phyloP scores from a whole-genome alignment of 2,113 vertebrate genomes.

The Rhabdomys dilectus region DNA sequence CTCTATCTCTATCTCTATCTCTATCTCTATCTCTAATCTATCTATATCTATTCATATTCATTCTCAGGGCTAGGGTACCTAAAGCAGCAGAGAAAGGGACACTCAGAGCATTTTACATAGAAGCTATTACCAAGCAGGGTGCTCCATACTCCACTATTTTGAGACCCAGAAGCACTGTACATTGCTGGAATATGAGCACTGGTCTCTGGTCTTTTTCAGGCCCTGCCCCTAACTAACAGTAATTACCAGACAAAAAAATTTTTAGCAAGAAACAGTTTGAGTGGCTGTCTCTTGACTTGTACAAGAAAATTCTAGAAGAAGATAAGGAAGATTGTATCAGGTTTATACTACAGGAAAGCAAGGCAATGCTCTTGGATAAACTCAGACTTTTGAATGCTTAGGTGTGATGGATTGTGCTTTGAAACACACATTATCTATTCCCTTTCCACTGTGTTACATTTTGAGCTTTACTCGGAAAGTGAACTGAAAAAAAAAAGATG shows the following conservation, averaged over 20 bases:
- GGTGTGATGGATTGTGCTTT: constrained; percentile 4
- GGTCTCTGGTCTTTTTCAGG: background rate
- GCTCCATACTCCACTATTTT: background rate
- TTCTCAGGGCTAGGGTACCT: background rate
- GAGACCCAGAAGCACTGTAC: background rate
- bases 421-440: background rate
- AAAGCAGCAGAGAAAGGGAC: background rate
- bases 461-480: background rate
- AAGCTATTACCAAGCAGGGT: background rate
- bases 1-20: too few relatives aligned
- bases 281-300: background rate
- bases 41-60: too few relatives aligned
- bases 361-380: background rate
- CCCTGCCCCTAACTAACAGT: background rate
- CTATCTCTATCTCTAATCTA: too few relatives aligned
- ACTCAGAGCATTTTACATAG: too few relatives aligned
- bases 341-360: background rate
- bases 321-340: background rate
- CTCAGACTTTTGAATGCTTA: background rate
- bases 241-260: constrained; percentile 1
- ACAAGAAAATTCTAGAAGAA: constrained; percentile 2
- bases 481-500: constrained; percentile 30
- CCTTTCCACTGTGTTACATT: background rate
- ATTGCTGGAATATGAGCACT: background rate
- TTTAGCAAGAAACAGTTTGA: constrained; percentile 37